phyloP scores from a whole-genome alignment of 1,140 invertebrate species.

The Aphis craccivora region DNA sequence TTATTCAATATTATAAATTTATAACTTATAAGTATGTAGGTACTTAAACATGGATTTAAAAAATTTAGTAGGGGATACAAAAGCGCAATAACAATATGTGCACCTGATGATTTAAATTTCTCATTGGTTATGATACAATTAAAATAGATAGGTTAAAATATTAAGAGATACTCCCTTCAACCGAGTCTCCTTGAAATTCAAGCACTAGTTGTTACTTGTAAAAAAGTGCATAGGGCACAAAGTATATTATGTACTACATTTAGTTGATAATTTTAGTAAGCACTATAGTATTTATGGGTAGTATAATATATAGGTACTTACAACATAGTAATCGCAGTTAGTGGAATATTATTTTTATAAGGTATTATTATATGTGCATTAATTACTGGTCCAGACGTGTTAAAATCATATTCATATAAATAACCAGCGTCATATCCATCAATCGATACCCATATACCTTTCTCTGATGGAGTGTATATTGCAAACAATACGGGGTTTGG shows the following conservation, averaged over 20 bases:
- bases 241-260: too few relatives aligned
- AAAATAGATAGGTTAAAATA: background rate
- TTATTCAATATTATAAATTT: background rate
- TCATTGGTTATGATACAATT: background rate
- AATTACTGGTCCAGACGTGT: slow-evolving; percentile 62
- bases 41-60: background rate
- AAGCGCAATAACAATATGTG: background rate
- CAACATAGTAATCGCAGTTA: slow-evolving; percentile 68
- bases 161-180: background rate
- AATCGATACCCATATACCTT: slow-evolving; percentile 70
- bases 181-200: too few relatives aligned
- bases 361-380: slow-evolving; percentile 65
- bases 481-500: slow-evolving; percentile 60
- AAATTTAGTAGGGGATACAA: background rate
- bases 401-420: slow-evolving; percentile 72
- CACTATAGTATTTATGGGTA: background rate
- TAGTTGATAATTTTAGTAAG: too few relatives aligned
- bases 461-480: slow-evolving; percentile 60
- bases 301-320: slow-evolving; percentile 63
- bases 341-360: slow-evolving; percentile 68
- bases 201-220: too few relatives aligned
- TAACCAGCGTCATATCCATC: slow-evolving; percentile 78
- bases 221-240: too few relatives aligned
- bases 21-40: background rate
- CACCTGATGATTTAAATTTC: background rate